Percentiles rank a stretch among this genome's conserved stretches.
These are phyloP conservation scores for Anas georgica DNA, from an alignment of 2,797 vertebrate species.

Conservation along the genomic window DNA sequence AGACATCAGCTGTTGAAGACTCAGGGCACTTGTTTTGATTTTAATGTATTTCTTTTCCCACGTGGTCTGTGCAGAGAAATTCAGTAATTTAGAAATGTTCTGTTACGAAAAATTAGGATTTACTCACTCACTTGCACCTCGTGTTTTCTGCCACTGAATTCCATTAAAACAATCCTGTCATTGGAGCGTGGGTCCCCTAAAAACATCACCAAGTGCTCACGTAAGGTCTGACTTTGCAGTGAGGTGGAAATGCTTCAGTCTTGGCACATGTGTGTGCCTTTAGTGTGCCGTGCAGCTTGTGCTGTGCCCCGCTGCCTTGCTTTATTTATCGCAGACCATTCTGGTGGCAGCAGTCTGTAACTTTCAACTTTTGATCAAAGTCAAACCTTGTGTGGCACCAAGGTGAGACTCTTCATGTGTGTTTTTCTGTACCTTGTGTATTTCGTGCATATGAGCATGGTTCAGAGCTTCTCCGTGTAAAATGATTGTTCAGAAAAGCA, in stretches of 20 bases:
- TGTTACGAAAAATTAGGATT: neutral
- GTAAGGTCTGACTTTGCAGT: neutral
- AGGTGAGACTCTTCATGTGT: fast-evolving
- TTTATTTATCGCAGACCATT: fast-evolving
- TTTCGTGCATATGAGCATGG: fast-evolving
- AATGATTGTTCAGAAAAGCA: neutral
- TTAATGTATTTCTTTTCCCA: neutral
- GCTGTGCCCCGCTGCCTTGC: neutral
- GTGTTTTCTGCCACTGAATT: neutral
- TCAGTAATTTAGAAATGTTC: neutral
- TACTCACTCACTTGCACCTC: neutral
- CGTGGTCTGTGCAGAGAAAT: neutral
- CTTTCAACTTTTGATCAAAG: neutral
- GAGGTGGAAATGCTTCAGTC: neutral
- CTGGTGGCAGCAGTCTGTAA: fast-evolving
- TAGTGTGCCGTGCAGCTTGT: neutral
- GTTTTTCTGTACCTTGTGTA: neutral
- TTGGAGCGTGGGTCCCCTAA: neutral
- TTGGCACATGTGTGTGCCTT: fast-evolving
- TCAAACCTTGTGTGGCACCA: fast-evolving
- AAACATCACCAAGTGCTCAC: neutral
- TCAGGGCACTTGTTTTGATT: neutral
- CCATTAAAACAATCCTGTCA: neutral
- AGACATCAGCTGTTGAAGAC: neutral
- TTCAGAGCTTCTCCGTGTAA: neutral